Conservation (phyloP, 2,797 vertebrate genomes). For the Clarias fuscus region DNA sequence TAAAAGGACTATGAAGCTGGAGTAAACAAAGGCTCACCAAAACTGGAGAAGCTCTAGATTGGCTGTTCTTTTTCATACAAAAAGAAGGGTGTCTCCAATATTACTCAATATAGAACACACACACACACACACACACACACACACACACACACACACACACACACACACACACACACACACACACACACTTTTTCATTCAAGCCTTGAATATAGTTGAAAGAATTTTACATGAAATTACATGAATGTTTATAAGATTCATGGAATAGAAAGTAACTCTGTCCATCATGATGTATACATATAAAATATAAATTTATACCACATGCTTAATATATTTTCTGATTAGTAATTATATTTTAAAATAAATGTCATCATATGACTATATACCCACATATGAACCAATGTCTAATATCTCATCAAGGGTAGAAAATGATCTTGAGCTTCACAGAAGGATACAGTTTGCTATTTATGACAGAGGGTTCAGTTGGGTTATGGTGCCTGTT, state of each 20-base stretch:
- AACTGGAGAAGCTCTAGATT: not conserved
- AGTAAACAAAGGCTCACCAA: not conserved
- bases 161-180: too few relatives aligned
- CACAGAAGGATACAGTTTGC: constrained; percentile 29
- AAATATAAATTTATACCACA: not conserved
- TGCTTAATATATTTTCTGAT: not conserved
- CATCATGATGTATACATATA: not conserved
- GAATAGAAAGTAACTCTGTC: not conserved
- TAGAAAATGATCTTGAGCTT: constrained; percentile 23
- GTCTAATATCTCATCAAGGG: constrained; percentile 40
- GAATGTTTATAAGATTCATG: not conserved
- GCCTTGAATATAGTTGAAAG: not conserved
- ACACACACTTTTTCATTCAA: not conserved
- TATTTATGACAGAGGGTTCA: constrained; percentile 39
- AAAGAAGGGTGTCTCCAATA: not conserved
- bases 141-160: not conserved
- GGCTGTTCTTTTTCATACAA: not conserved
- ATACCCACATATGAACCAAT: not conserved
- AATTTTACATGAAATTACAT: not conserved
- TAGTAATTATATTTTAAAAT: not conserved
- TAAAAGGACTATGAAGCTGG: not conserved
- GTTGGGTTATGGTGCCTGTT: constrained; percentile 44
- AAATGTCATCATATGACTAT: not conserved
- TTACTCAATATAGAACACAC: not conserved
- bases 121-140: not conserved